These are phyloP conservation scores for Nomada hirtipes DNA, from an alignment of 2,888 invertebrate genomes.

Conservation along the genomic window DNA sequence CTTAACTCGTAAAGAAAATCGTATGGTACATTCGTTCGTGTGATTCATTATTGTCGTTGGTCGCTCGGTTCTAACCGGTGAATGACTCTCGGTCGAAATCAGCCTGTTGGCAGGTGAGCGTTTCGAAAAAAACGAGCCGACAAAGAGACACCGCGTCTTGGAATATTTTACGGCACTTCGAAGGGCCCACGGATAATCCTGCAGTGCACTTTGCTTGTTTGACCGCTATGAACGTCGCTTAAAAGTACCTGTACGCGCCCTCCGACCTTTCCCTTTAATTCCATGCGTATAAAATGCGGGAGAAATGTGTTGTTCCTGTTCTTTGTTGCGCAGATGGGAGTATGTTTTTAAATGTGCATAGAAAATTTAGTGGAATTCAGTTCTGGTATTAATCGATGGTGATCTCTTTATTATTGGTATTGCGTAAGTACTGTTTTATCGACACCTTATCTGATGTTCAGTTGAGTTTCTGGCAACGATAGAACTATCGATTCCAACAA, in stretches of 20 bases:
- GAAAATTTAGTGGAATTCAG: neutral
- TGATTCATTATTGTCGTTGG: conserved; percentile 37
- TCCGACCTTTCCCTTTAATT: conserved; percentile 5
- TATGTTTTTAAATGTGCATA: neutral
- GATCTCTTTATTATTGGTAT: too few relatives aligned
- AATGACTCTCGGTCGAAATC: conserved; percentile 29
- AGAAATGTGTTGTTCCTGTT: conserved; percentile 3
- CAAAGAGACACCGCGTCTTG: conserved; percentile 60
- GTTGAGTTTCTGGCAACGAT: too few relatives aligned
- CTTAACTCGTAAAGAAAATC: conserved; percentile 1
- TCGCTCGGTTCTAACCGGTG: conserved; percentile 15
- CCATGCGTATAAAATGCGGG: neutral
- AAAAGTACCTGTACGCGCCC: conserved; percentile 40
- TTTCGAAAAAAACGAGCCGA: conserved; percentile 58
- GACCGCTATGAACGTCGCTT: conserved; percentile 55
- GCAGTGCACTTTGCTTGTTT: conserved; percentile 63
- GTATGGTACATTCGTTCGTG: neutral
- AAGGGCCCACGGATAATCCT: conserved; percentile 28
- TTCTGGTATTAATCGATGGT: too few relatives aligned
- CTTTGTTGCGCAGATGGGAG: neutral
- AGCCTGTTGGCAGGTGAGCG: conserved; percentile 41
- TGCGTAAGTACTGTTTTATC: too few relatives aligned
- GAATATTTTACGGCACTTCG: conserved; percentile 57
- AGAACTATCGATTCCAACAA: too few relatives aligned
- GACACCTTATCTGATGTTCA: too few relatives aligned